Base-by-base conservation (phyloP, 2,888 invertebrate genomes). In the Drosophila putrida region DNA sequence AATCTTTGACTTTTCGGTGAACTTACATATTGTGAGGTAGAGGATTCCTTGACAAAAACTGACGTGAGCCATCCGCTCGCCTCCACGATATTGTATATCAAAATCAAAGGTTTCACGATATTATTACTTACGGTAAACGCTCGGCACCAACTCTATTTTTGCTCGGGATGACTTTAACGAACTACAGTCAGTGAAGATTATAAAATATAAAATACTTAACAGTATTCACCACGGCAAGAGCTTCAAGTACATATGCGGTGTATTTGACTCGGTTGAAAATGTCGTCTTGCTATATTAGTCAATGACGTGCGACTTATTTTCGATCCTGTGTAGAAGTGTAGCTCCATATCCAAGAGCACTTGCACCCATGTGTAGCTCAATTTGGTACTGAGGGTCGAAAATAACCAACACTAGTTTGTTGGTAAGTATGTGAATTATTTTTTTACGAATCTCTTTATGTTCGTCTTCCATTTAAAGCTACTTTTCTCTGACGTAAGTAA, bases 61-160 rank as follows among this genome's bases (percentile, higher is more conserved):
- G 20, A 35, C 35, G 20, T 35, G 49, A 20, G 35, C 15, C 49
- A 49, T 49, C 6, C 49, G 49, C 15, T 20, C 20, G 9, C 49
- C 49, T 10, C 35, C 35, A n/a, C 47, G 47, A 6, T 31, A 47
- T 4, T 41, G 41, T 3, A 71, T 57, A 35, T 43, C 55, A 46
- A 68, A 71, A 0, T 63, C 55, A 5, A 69, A 62, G 6, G 50
- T 31, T 28, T 62, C 47, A 9, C 60, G 38, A 41, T 31, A 64
- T 31, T 31, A 36, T 63, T 58, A 71, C 71, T 61, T 65, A 28
- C 57, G 36, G 20, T 58, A 38, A 2, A 58, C 64, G 6, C 65
- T 65, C 11, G 57, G 59, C 3, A 46, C 41, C 28, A 67, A 39
- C n/a, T 67, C 51, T 9, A 51, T 47, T 57, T 57, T 46, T 4